Percentiles rank a stretch among this genome's conserved stretches.
Conservation (phyloP, 2,888 invertebrate species). For the Phyllotreta striolata region DNA sequence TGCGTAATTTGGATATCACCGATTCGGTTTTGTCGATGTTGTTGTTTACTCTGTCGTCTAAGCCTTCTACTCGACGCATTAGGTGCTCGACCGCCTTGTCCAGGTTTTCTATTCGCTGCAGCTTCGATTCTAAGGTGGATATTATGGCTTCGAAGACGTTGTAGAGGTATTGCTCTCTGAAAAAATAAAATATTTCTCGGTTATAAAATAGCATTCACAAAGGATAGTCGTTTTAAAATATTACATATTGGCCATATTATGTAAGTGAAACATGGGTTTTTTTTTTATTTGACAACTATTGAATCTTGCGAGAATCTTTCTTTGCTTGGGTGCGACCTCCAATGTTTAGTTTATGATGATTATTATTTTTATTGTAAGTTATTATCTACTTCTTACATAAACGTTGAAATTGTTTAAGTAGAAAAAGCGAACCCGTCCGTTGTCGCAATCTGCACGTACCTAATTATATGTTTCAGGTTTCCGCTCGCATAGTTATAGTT, state of each 20-base stretch:
- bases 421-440: not conserved
- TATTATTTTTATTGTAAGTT: no score
- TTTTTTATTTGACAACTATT: no score
- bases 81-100: conserved; percentile 88
- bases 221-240: no score
- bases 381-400: not conserved
- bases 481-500: conserved; percentile 6
- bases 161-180: conserved; percentile 87
- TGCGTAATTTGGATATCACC: conserved; percentile 78
- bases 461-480: conserved; percentile 9
- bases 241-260: no score
- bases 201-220: no score
- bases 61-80: conserved; percentile 83
- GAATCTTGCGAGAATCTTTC: no score
- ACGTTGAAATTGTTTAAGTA: not conserved
- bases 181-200: conserved; percentile 59
- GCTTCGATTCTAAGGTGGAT: conserved; percentile 85
- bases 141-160: conserved; percentile 91
- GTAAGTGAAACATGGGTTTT: no score
- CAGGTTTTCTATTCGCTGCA: conserved; percentile 86
- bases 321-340: no score
- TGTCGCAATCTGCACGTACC: not conserved
- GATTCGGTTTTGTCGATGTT: conserved; percentile 87
- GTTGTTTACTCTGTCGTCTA: conserved; percentile 82
- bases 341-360: no score